phyloP scores from a whole-genome alignment of 2,888 invertebrate genomes.

The Ornithoptera priamus region DNA sequence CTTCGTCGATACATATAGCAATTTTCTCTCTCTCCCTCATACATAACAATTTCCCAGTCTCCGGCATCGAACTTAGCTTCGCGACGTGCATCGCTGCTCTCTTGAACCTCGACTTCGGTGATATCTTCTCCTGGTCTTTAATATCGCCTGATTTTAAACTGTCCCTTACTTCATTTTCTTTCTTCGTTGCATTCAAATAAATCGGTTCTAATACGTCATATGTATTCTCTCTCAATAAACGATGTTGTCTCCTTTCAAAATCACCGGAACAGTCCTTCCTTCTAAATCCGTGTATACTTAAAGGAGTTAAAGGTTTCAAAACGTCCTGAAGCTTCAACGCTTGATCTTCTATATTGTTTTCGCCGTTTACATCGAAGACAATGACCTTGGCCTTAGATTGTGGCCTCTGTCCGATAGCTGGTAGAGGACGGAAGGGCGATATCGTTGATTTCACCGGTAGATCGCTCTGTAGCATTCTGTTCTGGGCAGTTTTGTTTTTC shows the following conservation, averaged over 20 bases:
- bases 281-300: conserved; percentile 56
- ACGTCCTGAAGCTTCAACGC: conserved; percentile 58
- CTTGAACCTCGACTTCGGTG: conserved; percentile 69
- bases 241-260: conserved; percentile 54
- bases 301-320: conserved; percentile 67
- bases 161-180: conserved; percentile 37
- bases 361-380: conserved; percentile 62
- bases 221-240: conserved; percentile 67
- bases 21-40: conserved; percentile 63
- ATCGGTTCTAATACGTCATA: conserved; percentile 72
- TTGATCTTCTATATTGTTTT: conserved; percentile 41
- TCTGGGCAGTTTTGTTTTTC: conserved; percentile 64
- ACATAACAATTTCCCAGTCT: conserved; percentile 68
- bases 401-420: conserved; percentile 69
- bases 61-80: conserved; percentile 61
- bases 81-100: conserved; percentile 68
- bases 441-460: conserved; percentile 58
- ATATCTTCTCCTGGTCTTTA: conserved; percentile 43
- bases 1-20: conserved; percentile 45
- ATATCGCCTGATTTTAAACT: conserved; percentile 30
- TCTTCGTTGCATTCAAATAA: conserved; percentile 53
- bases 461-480: conserved; percentile 70
- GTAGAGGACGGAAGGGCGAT: conserved; percentile 72
- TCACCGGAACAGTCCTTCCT: conserved; percentile 52
- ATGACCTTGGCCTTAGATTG: conserved; percentile 65